Conservation (phyloP, 2,888 invertebrate genomes). For the Gibbula magus region DNA sequence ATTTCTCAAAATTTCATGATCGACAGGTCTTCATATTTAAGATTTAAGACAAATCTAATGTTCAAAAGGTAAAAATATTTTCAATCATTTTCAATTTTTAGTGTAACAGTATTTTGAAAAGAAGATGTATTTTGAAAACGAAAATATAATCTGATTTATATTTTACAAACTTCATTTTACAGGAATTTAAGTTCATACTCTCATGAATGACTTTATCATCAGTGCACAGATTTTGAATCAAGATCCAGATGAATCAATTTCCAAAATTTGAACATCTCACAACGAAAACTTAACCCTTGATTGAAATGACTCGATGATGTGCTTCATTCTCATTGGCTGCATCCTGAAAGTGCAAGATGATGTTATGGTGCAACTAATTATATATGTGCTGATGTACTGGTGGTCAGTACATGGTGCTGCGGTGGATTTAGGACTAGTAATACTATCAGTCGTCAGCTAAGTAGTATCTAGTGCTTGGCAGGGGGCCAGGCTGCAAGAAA, state of each 20-base stretch:
- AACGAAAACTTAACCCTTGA: conserved; percentile 14
- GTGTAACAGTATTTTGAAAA: neutral
- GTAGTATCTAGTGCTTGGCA: too few species aligned
- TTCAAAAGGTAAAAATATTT: too few species aligned
- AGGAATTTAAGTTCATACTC: too few species aligned
- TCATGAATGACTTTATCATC: too few species aligned
- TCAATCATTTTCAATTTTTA: too few species aligned
- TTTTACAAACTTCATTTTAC: too few species aligned
- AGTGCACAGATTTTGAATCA: too few species aligned
- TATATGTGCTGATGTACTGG: neutral
- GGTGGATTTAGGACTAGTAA: neutral
- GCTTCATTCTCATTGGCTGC: neutral
- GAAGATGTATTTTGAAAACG: neutral
- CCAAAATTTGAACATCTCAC: neutral
- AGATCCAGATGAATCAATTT: too few species aligned
- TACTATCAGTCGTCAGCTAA: too few species aligned
- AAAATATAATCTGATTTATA: too few species aligned
- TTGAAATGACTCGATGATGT: neutral
- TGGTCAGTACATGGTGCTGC: neutral
- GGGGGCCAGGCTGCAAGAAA: too few species aligned
- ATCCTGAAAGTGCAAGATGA: conserved; percentile 21
- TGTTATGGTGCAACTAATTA: conserved; percentile 10
- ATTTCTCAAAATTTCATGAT: neutral
- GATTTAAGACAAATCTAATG: neutral
- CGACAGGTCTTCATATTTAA: neutral